Base-by-base conservation (phyloP, 35 echinoderm and acorn worm species). In the Heliocidaris tuberculata region DNA sequence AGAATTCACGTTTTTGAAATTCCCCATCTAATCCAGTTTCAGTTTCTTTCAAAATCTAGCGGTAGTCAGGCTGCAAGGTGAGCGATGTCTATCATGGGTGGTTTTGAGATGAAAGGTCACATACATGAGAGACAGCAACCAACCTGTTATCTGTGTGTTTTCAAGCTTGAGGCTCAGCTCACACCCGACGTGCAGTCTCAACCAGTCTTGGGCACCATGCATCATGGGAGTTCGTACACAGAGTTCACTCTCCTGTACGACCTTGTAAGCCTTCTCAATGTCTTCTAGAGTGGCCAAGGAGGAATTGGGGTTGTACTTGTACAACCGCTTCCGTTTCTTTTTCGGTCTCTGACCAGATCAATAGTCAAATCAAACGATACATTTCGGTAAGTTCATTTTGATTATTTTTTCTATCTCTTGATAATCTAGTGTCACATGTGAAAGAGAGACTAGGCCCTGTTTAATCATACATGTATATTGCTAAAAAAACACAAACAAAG, bases 91-190 rank as follows among this genome's bases (percentile, higher is more conserved):
- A 42, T 42, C 3, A 42, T 42, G 0, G 50, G 0, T 52, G 50
- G 0, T 52, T 52, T 52, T 52, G 50, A 52, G 50, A 5, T 10
- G 50, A 52, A 52, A 13, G 7, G 50, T 52, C 50, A 52, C 50
- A 52, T 52, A 52, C 3, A 42, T 42, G 35, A 42, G 35, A 42
- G 35, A 42, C 35, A 42, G 35, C 35, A 42, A 3, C 35, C 35
- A 3, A 98, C 97, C 97, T 95, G 97, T 96, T 0, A 50, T 90
- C 92, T 98, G 97, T 86, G 60, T 94, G 65, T 94, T 98, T 95
- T 98, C 97, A 31, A 98, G 88, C 78, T 98, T 98, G 16, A 98
- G 94, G 70, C 94, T 88, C 30, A 98, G 54, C 6, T 98, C 95
- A 12, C 96, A 13, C 9, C 52, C 19, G 6, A 47, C 27, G 6